phyloP scores from a whole-genome alignment of 2,797 vertebrate genomes.

The Syndactyla subalaris region DNA sequence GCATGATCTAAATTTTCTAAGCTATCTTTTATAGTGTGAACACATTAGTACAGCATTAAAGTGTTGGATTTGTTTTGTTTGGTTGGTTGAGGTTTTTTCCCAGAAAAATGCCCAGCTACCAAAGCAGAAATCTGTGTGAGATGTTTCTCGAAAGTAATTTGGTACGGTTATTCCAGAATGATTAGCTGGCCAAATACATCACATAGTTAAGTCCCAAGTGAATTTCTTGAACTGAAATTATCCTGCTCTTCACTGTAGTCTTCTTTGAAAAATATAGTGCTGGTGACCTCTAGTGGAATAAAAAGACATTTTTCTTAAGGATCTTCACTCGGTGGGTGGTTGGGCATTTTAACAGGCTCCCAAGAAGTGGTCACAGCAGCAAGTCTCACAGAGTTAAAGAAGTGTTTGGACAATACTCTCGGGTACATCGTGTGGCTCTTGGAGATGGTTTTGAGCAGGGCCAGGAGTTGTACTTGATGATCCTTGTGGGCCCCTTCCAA shows the following conservation, averaged over 20 bases:
- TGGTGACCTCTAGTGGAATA: conserved; percentile 67
- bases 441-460: not conserved
- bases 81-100: rapidly evolving
- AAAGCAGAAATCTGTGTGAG: not conserved
- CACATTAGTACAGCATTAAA: not conserved
- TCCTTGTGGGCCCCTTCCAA: not conserved
- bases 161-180: not conserved
- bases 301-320: not conserved
- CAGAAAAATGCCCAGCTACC: not conserved
- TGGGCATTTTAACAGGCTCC: not conserved
- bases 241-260: not conserved
- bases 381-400: not conserved
- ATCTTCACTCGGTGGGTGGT: not conserved
- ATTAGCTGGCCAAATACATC: not conserved
- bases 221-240: not conserved
- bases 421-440: not conserved
- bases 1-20: not conserved
- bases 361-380: not conserved
- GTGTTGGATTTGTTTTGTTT: not conserved
- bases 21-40: not conserved
- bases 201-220: not conserved
- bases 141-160: not conserved
- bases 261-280: not conserved
- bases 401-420: not conserved
- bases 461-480: not conserved